Base-by-base conservation (phyloP, 2,888 invertebrate species). In the Protonemura montana region DNA sequence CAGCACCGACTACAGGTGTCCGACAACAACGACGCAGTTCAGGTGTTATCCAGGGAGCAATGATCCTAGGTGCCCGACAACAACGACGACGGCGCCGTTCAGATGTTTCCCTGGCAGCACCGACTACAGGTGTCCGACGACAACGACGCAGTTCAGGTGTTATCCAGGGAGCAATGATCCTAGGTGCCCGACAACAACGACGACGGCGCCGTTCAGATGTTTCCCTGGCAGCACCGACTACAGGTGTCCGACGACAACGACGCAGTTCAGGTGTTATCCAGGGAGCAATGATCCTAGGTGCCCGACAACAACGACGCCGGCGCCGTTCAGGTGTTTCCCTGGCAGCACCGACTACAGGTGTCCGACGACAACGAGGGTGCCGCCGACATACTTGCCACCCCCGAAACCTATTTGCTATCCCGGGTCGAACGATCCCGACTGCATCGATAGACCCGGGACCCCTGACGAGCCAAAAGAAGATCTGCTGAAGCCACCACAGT, bases 41-140 rank as follows among this genome's bases (percentile, higher is more conserved):
- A 5, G 7, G 2, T 82, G 41, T 76, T 82, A 78, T 27, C 86
- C 85, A 28, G 82, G 28, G 26, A 76, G n/a, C 16, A 21, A 26
- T 5, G 90, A 91, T 83, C 89, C 89, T 0, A 88, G 90, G 1
- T 91, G 91, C 82, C 91, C 91, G 0, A 89, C 88, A 83, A 85
- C 82, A 89, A 0, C 89, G 89, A 26, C 88, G 88, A 13, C 78
- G 0, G 21, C 76, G 28, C 77, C 86, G 59, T 85, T 88, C 28
- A 1, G 87, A 0, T 88, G 92, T 78, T 90, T 89, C 42, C 91
- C 91, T 6, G 91, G 91, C 0, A 87, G 90, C 87, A 83, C 76
- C 87, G 87, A 88, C 86, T 89, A 89, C 5, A 88, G 90, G 59
- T 90, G 92, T 77, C 89, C 90, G 13, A 81, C 91, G 0, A 89